Conservation (phyloP, 1,140 invertebrate genomes). For the Calephelis nemesis region DNA sequence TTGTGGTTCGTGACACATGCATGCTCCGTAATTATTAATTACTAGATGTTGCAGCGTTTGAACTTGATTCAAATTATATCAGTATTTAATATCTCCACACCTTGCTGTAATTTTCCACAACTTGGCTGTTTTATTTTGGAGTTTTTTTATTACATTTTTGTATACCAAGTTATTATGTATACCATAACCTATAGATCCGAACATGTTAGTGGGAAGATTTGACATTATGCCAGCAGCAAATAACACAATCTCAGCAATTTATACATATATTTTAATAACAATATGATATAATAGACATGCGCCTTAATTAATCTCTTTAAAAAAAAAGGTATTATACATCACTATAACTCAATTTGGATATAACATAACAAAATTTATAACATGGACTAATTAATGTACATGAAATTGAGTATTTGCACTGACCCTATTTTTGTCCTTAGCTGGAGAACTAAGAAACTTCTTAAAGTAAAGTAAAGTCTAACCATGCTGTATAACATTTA, state of each 20-base stretch:
- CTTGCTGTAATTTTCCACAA: too few species aligned
- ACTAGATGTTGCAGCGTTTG: too few species aligned
- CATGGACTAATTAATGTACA: constrained; percentile 63
- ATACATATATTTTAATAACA: constrained; percentile 78
- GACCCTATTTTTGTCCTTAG: constrained; percentile 11
- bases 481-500: neutral
- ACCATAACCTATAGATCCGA: too few species aligned
- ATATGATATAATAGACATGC: constrained; percentile 76
- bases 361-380: constrained; percentile 61
- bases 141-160: too few species aligned
- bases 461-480: too few species aligned
- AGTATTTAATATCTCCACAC: too few species aligned
- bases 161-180: too few species aligned
- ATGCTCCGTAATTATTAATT: too few species aligned
- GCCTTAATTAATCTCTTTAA: constrained; percentile 67
- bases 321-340: constrained; percentile 65
- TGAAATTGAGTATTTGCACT: constrained; percentile 34
- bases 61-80: too few species aligned
- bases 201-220: too few species aligned
- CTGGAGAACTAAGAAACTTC: constrained; percentile 25
- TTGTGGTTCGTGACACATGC: too few species aligned
- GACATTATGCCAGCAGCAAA: neutral
- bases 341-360: constrained; percentile 66
- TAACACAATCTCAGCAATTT: constrained; percentile 55
- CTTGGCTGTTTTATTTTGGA: too few species aligned